Base-by-base conservation (phyloP, 2,888 invertebrate species). In the Orchesella flavescens region DNA sequence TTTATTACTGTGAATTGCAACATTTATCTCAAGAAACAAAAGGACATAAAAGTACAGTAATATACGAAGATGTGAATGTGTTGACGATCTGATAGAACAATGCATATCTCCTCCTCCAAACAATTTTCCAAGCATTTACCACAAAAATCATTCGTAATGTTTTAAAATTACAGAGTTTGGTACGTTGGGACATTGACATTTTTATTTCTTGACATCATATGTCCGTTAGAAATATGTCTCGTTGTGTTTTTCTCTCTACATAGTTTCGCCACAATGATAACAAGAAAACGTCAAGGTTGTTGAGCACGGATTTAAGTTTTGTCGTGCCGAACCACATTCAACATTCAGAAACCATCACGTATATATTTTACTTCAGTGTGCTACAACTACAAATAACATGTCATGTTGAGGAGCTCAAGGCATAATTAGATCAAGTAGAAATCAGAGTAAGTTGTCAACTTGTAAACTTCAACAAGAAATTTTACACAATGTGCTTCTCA, bases 101-200 rank as follows among this genome's bases (percentile, higher is more conserved):
- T 17, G 10, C 59, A 10, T 59, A 17, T 17, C n/a, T 17, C 12
- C 21, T 19, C 12, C 21, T 59, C 21, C 17, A 17, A 59, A 59
- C 59, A 53, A 53, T 53, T 71, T 71, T 71, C 78, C 79, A 59
- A 59, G 9, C 2, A 53, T 53, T 71, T 71, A 78, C 78, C 79
- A 59, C 79, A 53, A 53, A 72, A 79, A 59, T 57, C 55, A 77
- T n/a, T 68, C 78, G 24, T 53, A 73, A 68, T 73, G 49, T 63
- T 69, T 61, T 10, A 46, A 71, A 80, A 68, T 74, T 73, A 34
- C 66, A 12, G 71, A 46, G 57, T 43, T 44, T 44, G 19, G 43
- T 80, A 23, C 68, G 34, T 80, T 57, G 55, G 69, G 74, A 81
- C 81, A 75, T 81, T 81, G 81, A 69, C 81, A 81, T 81, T 81